Percentiles rank a stretch among this genome's conserved stretches.
These are phyloP conservation scores for Archocentrus centrarchus DNA, from an alignment of 2,113 vertebrate species.

Conservation along the genomic window DNA sequence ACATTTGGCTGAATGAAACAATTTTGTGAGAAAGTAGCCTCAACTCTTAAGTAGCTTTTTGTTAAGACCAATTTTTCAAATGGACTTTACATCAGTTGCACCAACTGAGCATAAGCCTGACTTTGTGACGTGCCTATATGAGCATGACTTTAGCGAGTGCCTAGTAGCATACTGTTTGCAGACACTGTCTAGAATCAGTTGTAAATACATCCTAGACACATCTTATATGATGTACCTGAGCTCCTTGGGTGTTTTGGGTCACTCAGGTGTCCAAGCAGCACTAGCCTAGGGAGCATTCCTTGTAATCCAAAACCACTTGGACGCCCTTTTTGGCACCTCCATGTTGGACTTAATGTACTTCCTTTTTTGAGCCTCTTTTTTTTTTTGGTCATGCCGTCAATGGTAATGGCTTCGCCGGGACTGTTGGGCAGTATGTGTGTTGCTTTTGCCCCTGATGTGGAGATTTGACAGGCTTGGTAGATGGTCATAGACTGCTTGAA, in stretches of 20 bases:
- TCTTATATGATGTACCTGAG: neutral
- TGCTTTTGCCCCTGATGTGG: too few relatives aligned
- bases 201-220: neutral
- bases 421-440: too few relatives aligned
- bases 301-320: neutral
- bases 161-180: neutral
- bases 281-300: too few relatives aligned
- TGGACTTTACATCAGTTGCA: neutral
- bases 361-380: too few relatives aligned
- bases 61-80: neutral
- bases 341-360: neutral
- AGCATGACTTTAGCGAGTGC: neutral
- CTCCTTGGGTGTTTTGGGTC: neutral
- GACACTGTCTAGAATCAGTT: neutral
- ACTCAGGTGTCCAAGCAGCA: neutral
- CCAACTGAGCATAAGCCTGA: neutral
- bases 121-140: neutral
- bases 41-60: neutral
- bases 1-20: conserved; percentile 25
- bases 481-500: too few relatives aligned
- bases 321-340: neutral
- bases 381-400: neutral
- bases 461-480: too few relatives aligned
- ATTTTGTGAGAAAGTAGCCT: conserved; percentile 15
- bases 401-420: neutral